Base-by-base conservation (phyloP, 1,140 invertebrate genomes). In the Drosophila tsacasi region DNA sequence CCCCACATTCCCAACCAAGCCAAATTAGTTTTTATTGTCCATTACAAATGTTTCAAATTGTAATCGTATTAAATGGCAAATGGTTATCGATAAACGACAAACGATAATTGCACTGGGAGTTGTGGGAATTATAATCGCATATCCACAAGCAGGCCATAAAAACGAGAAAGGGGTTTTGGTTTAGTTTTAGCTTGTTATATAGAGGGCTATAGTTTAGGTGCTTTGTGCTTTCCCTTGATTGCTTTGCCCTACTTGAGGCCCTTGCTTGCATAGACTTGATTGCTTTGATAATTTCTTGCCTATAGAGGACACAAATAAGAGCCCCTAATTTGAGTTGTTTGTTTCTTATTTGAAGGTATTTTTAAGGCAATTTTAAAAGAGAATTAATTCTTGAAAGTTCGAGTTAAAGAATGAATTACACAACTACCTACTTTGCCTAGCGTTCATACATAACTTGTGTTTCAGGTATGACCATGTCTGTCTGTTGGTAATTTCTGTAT, bases 11-110 rank as follows among this genome's bases (percentile, higher is more conserved):
- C 23, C 17, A 42, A 47, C 8, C 42, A 27, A 60, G 17, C 37
- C 44, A 47, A 75, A 74, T 75, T 74, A 60, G 59, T 75, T 75
- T 73, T 73, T 47, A 74, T 61, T 75, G 72, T 75, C 72, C 35
- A 63, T 63, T 75, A 49, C 35, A n/a, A 64, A 75, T 76, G 60
- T 64, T 75, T 47, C 40, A 64, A 64, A 64, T 49, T 50, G 72
- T 64, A 75, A 75, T 75, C 71, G 40, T 30, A 73, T 57, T 64
- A 75, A 75, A 63, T 75, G 71, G 21, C 69, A 75, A 63, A 74
- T 49, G 58, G 72, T 30, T 25, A 54, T 75, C 59, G 72, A 63
- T 63, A 73, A 73, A 46, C 68, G 66, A 59, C 50, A 72, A 72
- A 72, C 50, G 50, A 58, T 72, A 58, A 72, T 59, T 59, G 67